Conservation (phyloP, 1,140 invertebrate species). For the Drosophila littoralis region DNA sequence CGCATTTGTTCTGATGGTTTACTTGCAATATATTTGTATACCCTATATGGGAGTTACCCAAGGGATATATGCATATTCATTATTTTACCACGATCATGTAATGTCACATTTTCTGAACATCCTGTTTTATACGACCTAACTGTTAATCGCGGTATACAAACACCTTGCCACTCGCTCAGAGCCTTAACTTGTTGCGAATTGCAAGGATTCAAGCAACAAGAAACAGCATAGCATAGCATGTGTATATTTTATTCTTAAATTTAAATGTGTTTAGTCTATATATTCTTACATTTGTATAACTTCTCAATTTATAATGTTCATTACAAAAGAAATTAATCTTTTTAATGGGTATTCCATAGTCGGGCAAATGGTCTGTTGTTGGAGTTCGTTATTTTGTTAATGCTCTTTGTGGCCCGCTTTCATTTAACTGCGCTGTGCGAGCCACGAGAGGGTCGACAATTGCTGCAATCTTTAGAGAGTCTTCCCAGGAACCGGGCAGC, state of each 20-base stretch:
- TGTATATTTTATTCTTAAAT: no score
- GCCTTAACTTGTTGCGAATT: no score
- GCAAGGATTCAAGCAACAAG: no score
- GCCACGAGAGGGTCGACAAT: conserved; percentile 54
- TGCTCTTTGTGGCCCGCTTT: conserved; percentile 38
- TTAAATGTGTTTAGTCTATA: no score
- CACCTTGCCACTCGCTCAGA: no score
- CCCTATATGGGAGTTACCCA: neutral
- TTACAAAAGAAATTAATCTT: neutral
- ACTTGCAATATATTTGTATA: conserved; percentile 68
- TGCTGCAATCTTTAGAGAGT: conserved; percentile 74
- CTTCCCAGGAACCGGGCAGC: conserved; percentile 51
- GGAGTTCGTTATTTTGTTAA: conserved; percentile 37
- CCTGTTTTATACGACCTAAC: no score
- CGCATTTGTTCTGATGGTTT: conserved; percentile 68
- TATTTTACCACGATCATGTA: neutral
- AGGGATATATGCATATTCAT: neutral
- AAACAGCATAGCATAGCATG: no score
- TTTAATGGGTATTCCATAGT: conserved; percentile 1
- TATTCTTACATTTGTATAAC: no score
- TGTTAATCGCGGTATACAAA: no score
- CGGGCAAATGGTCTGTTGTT: neutral
- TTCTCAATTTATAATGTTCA: no score
- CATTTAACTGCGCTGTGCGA: conserved; percentile 32
- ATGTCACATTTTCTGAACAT: neutral